Conservation (phyloP, 2,113 vertebrate species). For the Corydoras maculifer region DNA sequence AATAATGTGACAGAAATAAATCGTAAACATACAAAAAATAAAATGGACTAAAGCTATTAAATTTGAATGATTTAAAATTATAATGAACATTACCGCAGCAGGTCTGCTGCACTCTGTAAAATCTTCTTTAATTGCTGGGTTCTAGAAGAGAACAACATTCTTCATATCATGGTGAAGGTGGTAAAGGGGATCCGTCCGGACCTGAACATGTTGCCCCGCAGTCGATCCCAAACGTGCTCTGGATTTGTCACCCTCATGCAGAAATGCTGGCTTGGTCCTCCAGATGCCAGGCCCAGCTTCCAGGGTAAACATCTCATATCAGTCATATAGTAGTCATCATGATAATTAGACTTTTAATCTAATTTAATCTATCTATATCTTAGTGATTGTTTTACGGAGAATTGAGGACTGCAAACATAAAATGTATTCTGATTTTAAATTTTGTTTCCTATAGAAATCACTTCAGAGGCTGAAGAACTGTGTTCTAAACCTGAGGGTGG, state of each 20-base stretch:
- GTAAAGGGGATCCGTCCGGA: conserved; percentile 90
- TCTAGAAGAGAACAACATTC: conserved; percentile 92
- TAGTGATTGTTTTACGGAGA: not conserved
- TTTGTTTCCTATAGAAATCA: conserved; percentile 73
- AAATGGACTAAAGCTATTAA: too few relatives aligned
- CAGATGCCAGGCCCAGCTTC: conserved; percentile 80
- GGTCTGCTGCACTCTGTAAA: not conserved
- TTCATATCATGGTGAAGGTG: conserved; percentile 97
- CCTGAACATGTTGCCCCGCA: conserved; percentile 65
- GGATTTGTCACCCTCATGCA: conserved; percentile 86
- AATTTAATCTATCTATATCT: not conserved
- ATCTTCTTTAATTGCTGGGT: conserved; percentile 15
- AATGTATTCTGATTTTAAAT: too few relatives aligned
- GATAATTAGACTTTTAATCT: too few relatives aligned
- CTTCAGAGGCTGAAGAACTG: conserved; percentile 86
- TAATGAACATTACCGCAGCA: too few relatives aligned
- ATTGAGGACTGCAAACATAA: not conserved
- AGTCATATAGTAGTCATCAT: not conserved
- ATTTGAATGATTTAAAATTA: too few relatives aligned
- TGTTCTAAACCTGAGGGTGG: conserved; percentile 87
- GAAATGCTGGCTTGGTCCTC: conserved; percentile 81
- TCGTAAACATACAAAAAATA: too few relatives aligned
- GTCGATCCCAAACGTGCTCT: conserved; percentile 75
- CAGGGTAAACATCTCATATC: conserved; percentile 69
- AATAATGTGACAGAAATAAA: too few relatives aligned